Evolutionary conservation across 53 echinoderm and acorn worm genomes (phyloP), one percentile per base, ranked within the genome.

Genomic region (Echinarachnius parma): DNA sequence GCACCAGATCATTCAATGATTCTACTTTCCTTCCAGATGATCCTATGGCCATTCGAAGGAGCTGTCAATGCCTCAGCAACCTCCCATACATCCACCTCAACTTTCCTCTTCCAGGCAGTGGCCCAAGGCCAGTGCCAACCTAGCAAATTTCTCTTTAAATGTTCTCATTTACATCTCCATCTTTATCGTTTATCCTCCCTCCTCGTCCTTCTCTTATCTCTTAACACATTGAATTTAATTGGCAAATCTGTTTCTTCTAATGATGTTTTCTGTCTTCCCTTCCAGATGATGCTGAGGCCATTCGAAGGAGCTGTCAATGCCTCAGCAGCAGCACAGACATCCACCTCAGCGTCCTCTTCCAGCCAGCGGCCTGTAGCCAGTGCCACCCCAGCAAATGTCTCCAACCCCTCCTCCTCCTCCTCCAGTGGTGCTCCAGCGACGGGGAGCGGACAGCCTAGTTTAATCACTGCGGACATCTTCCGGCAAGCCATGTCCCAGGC

Each of bases 401-500:
- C n/a, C n/a, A 9, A 14, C 36, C 2, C 39, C 36, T 5, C 21
- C 37, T 23, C 52, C 19, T 9, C 69, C 69, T 19, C 2, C 50
- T 3, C 16, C 32, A 30, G 34, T 32, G 69, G 69, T 19, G 54
- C 54, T 16, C 4, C 53, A 30, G 33, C 53, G 0, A 2, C 70
- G 1, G 33, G 4, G 8, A n/a, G 34, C 2, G 68, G 11, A 35
- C 42, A 39, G 42, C 7, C 7, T 7, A 39, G 7, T 13, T 14
- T 46, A 7, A 87, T 94, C 60, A 84, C 95, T 2, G 67, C 79
- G 2, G 90, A 87, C 60, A 53, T 90, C 26, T 90, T 94, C 49
- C 79, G 82, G 37, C 93, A 93, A 57, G 93, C 93, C 62, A 81
- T 93, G 82, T 84, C 90, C 55, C 95, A 90, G 27, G 95, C 90